phyloP scores from a whole-genome alignment of 2,888 invertebrate species.

The Hyppa rectilinea region DNA sequence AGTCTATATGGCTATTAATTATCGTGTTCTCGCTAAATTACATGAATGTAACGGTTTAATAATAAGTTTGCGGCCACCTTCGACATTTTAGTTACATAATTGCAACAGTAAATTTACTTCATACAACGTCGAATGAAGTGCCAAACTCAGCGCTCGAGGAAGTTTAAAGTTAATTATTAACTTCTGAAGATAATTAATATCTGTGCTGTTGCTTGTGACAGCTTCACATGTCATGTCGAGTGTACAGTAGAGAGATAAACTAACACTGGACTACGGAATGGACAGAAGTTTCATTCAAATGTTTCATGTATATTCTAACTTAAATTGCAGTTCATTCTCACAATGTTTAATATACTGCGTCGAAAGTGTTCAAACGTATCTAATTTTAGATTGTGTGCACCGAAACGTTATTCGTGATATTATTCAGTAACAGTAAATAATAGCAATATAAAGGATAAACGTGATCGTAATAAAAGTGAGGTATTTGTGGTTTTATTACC shows the following conservation, averaged over 20 bases:
- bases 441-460: constrained; percentile 41
- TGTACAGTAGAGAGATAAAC: constrained; percentile 58
- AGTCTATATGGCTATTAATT: not conserved
- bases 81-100: constrained; percentile 74
- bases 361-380: constrained; percentile 16
- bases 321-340: constrained; percentile 35
- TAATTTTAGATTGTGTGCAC: constrained; percentile 16
- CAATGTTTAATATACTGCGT: constrained; percentile 29
- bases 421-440: constrained; percentile 38
- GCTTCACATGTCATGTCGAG: constrained; percentile 62
- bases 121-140: constrained; percentile 77
- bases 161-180: constrained; percentile 87
- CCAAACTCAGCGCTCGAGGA: constrained; percentile 82
- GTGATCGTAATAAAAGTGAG: constrained; percentile 55
- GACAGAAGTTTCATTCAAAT: constrained; percentile 54
- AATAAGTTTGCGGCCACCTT: constrained; percentile 68
- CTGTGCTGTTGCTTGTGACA: constrained; percentile 74
- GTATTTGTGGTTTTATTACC: constrained; percentile 54
- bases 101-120: constrained; percentile 81
- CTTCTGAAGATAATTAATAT: constrained; percentile 85
- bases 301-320: constrained; percentile 46
- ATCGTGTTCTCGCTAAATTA: constrained; percentile 46
- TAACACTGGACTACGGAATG: constrained; percentile 47
- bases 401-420: constrained; percentile 22
- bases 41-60: constrained; percentile 55